Evolutionary conservation across 1,140 invertebrate species (phyloP).

Genomic region (Orchestia grillus): DNA sequence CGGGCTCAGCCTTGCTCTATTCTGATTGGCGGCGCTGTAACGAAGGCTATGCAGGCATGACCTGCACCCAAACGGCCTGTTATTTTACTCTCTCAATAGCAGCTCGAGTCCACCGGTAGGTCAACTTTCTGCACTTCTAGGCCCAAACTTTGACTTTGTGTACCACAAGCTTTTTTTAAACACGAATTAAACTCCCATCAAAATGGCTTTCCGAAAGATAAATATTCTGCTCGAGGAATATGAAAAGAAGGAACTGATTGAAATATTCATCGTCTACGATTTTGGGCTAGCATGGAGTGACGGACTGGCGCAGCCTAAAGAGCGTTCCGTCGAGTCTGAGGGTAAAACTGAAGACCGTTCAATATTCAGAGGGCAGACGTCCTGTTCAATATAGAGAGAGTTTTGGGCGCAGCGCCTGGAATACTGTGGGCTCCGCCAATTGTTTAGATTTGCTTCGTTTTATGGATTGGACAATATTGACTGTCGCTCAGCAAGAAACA

Average conservation of each 20-base stretch:
- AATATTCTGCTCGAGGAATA: background rate
- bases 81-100: slow-evolving; percentile 12
- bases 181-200: background rate
- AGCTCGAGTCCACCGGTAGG: background rate
- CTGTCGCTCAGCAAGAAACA: slow-evolving; percentile 12
- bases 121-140: background rate
- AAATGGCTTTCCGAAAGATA: background rate
- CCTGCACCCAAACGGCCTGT: background rate
- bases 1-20: slow-evolving; percentile 29
- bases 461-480: slow-evolving; percentile 41
- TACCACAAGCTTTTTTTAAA: background rate
- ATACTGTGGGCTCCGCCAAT: slow-evolving; percentile 13
- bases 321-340: background rate
- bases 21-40: slow-evolving; percentile 22
- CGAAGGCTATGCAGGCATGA: slow-evolving; percentile 1
- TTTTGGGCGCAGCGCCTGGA: slow-evolving; percentile 23
- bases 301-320: background rate
- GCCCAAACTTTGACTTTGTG: background rate
- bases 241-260: background rate
- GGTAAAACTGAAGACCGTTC: background rate
- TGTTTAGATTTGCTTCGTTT: slow-evolving; percentile 27
- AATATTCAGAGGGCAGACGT: slow-evolving; percentile 31
- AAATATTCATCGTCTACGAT: background rate
- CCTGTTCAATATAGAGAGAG: slow-evolving; percentile 43
- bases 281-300: background rate